A percentile compares a stretch with the other conserved stretches of the same genome.
phyloP scores from a whole-genome alignment of 2,113 vertebrate genomes.

The Hyperoodon ampullatus region DNA sequence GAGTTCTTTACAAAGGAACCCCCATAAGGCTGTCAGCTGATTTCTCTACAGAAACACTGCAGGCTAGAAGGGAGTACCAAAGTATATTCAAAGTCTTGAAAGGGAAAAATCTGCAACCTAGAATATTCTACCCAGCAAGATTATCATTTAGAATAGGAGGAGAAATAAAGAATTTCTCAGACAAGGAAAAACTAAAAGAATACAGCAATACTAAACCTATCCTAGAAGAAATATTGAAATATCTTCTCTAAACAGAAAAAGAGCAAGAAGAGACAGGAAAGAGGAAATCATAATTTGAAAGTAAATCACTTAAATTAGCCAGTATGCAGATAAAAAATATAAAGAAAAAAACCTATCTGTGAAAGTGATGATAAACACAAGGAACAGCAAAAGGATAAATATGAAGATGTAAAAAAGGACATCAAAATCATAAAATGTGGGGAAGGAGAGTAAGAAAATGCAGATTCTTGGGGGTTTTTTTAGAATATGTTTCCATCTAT shows the following conservation, averaged over 20 bases:
- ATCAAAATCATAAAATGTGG: background rate
- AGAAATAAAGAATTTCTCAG: background rate
- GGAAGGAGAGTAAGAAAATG: background rate
- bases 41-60: background rate
- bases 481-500: background rate
- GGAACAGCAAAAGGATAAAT: background rate
- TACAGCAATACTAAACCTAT: background rate
- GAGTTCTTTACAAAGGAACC: background rate
- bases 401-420: background rate
- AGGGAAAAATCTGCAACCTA: background rate
- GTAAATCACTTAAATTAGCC: background rate
- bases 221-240: background rate
- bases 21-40: background rate
- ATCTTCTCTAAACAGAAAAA: background rate
- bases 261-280: background rate
- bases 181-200: background rate
- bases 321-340: background rate
- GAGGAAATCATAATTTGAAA: background rate
- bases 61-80: background rate
- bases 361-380: background rate
- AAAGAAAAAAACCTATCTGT: background rate
- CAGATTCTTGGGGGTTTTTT: background rate
- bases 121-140: background rate
- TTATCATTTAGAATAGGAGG: background rate
- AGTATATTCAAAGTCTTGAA: background rate